Base-by-base conservation (phyloP, 2,888 invertebrate genomes). In the Agrypnus murinus region DNA sequence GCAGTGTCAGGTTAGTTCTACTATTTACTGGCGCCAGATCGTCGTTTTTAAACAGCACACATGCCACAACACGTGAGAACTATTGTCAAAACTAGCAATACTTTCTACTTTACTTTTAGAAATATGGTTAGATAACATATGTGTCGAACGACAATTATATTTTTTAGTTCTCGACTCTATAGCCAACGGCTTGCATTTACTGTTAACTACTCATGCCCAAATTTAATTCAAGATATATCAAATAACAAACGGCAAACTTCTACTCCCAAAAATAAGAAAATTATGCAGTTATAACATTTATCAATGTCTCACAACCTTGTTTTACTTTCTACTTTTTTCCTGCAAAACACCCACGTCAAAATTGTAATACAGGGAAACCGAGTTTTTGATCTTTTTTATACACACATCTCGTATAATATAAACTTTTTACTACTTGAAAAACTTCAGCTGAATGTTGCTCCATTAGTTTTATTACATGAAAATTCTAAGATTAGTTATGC, bases 1-100 rank as follows among this genome's bases (percentile, higher is more conserved):
- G 70, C 67, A 53, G 60, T 64, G 64, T 69, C 67, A 73, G 70
- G 70, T 73, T 73, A 43, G 67, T 59, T 71, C 46, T 62, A 60
- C 58, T 45, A 63, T 66, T 64, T 65, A 50, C 48, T 66, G 73
- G 70, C 73, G 73, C 73, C 73, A 71, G 63, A 59, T 66, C 45
- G 73, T 67, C 73, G 70, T 46, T 55, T 60, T 65, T 50, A 59
- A 63, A 72, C 50, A 53, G 53, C 58, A 65, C 72, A 67, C 65
- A 64, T 71, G 66, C 63, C 57, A 46, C 32, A 40, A 34, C 38
- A 48, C 66, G 34, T 58, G 17, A 43, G 34, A 53, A 66, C 46
- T 48, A 59, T 66, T 59, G 19, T 57, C 38, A 57, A 38, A 57
- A 57, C 5, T 32, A 15, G 46, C 46, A 15, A 19, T 46, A 46